These are phyloP conservation scores for Pungitius pungitius DNA, from an alignment of 2,113 vertebrate genomes.

Conservation along the genomic window DNA sequence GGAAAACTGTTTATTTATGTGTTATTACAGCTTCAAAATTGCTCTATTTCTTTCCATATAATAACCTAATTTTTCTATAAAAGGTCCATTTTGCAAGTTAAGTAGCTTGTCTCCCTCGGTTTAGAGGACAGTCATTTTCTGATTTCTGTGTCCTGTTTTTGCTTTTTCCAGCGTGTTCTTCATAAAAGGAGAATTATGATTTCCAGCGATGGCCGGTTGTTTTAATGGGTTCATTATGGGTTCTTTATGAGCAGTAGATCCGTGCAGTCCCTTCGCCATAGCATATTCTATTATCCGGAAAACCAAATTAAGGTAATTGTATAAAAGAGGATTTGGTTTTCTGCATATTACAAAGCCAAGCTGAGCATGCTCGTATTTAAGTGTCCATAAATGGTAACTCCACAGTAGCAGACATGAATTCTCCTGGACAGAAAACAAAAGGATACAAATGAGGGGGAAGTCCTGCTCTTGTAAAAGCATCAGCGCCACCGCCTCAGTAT, in stretches of 20 bases:
- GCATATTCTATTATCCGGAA: slow-evolving; percentile 23
- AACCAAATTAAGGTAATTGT: slow-evolving; percentile 19
- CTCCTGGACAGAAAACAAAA: slow-evolving; percentile 48
- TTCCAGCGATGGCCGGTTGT: slow-evolving; percentile 29
- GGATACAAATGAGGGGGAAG: slow-evolving; percentile 33
- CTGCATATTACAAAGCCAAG: slow-evolving; percentile 16
- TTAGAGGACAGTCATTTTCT: slow-evolving; percentile 22
- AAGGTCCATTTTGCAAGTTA: slow-evolving; percentile 43
- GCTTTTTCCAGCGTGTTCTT: slow-evolving; percentile 53
- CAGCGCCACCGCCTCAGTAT: slow-evolving; percentile 26
- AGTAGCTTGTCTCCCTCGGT: slow-evolving; percentile 41
- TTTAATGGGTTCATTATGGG: slow-evolving; percentile 42
- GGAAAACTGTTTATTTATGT: slow-evolving; percentile 49
- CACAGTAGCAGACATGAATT: slow-evolving; percentile 25
- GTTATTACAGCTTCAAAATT: slow-evolving; percentile 45
- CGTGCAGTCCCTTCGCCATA: slow-evolving; percentile 24
- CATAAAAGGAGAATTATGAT: slow-evolving; percentile 47
- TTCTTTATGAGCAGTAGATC: slow-evolving; percentile 20
- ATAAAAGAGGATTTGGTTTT: slow-evolving; percentile 13
- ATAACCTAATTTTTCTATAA: slow-evolving; percentile 50
- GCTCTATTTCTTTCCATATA: slow-evolving; percentile 37
- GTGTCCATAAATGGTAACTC: slow-evolving; percentile 22
- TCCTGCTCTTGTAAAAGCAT: slow-evolving; percentile 47
- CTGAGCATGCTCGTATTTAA: background rate
- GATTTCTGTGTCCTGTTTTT: slow-evolving; percentile 30